Evolutionary conservation across 1,140 invertebrate genomes (phyloP), one percentile per base, ranked within the genome.

Genomic region (Drosophila lacteicornis): DNA sequence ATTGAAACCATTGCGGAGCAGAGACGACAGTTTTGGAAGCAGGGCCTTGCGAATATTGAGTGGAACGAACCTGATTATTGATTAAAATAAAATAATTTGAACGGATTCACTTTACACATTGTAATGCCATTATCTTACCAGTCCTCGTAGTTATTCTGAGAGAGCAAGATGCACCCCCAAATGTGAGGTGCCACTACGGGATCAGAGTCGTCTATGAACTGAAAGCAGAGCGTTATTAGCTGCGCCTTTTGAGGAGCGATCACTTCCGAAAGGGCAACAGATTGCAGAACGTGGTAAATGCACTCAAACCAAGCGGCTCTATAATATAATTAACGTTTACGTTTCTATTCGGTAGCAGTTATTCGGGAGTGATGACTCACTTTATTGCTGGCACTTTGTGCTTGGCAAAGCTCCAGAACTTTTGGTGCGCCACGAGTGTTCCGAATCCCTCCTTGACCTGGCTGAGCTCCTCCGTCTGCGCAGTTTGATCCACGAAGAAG

Each of bases 321-420:
- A 15, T 9, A 38, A 17, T 33, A 33, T 19, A 6, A 27, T 22
- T 3, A 17, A 7, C 2, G 5, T 13, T 61, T 25, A 7, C 4
- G 5, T 13, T 61, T 33, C 2, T 30, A n/a, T 19, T n/a, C 9
- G 6, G 17, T n/a, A 4, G 27, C 19, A 6, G 17, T 22, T 27
- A 2, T 11, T 42, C 38, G 22, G 22, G 12, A 5, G 49, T n/a
- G 25, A 22, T 27, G 8, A 62, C 71, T 63, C 59, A 92, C 93
- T 90, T 94, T 27, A 96, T 94, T 27, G 93, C 67, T 19, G 94
- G 60, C 46, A 93, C 84, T 86, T 95, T 94, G 78, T 94, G 93
- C 81, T 94, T 95, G 9, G 93, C 90, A 42, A 95, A 94, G 82
- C 96, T 96, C 96, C 96, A 97, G 92, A 97, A 97, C 82, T 95